Conservation (phyloP, 2,113 vertebrate genomes). For the Siniperca knerii region DNA sequence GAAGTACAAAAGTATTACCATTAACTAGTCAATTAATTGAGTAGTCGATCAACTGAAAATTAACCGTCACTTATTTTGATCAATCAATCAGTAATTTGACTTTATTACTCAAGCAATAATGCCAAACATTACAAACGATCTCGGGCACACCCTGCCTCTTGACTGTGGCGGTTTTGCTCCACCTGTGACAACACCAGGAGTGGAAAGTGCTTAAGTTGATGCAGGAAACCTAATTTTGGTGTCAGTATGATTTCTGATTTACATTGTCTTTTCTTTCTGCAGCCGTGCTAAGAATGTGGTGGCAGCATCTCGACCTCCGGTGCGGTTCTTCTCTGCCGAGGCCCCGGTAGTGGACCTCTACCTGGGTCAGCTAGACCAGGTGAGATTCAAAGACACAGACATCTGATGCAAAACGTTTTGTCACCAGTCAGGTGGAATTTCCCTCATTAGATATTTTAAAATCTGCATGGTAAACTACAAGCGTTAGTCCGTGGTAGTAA, state of each 20-base stretch:
- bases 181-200: not conserved
- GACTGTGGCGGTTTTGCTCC: not conserved
- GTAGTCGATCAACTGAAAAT: not conserved
- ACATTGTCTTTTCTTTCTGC: not conserved
- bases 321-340: constrained; percentile 90
- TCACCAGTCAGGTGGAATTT: not conserved
- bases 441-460: not conserved
- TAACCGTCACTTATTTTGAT: too few relatives aligned
- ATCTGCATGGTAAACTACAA: not conserved
- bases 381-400: constrained; percentile 41
- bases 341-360: constrained; percentile 93
- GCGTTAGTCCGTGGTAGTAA: not conserved
- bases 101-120: not conserved
- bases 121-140: not conserved
- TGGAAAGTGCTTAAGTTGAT: too few relatives aligned
- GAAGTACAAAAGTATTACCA: not conserved
- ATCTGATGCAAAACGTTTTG: not conserved
- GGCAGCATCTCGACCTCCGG: constrained; percentile 89
- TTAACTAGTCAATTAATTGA: too few relatives aligned
- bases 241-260: not conserved
- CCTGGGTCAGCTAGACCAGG: constrained; percentile 92
- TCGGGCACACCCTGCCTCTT: not conserved
- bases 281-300: constrained; percentile 95
- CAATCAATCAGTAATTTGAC: not conserved
- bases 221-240: not conserved